A percentile compares a stretch with the other conserved stretches of the same genome.
phyloP scores from a whole-genome alignment of 1,140 invertebrate genomes.

The Doryteuthis pealeii region DNA sequence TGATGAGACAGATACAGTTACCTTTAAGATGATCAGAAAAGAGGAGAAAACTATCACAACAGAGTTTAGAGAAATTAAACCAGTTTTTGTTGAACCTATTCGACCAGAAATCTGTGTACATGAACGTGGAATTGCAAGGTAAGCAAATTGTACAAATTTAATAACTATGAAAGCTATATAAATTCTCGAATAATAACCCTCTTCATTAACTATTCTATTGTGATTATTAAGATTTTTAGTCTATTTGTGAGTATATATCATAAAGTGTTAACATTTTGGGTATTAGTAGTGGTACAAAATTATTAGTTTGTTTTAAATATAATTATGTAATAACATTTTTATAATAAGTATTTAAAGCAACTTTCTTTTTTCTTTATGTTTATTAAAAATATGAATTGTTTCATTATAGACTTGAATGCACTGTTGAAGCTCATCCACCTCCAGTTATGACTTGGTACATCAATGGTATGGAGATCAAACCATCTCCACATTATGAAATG shows the following conservation, averaged over 20 bases:
- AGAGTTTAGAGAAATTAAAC: slow-evolving; percentile 27
- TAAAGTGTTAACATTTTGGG: too few species aligned
- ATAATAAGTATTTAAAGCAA: too few species aligned
- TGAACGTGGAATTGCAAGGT: slow-evolving; percentile 55
- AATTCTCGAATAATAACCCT: too few species aligned
- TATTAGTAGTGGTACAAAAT: too few species aligned
- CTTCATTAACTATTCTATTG: too few species aligned
- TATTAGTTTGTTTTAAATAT: too few species aligned
- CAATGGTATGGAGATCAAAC: slow-evolving; percentile 57
- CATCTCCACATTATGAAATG: slow-evolving; percentile 57
- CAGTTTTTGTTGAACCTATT: slow-evolving; percentile 45
- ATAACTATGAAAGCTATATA: too few species aligned
- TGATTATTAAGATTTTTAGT: too few species aligned
- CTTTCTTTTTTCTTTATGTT: too few species aligned
- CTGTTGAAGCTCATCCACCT: slow-evolving; percentile 51
- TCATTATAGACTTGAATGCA: slow-evolving; percentile 51
- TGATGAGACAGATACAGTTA: background rate
- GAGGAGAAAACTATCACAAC: slow-evolving; percentile 16
- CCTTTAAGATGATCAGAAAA: slow-evolving; percentile 17
- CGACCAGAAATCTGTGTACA: slow-evolving; percentile 54
- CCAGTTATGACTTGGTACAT: slow-evolving; percentile 58
- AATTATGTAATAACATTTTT: too few species aligned
- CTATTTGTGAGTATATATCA: too few species aligned
- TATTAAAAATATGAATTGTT: too few species aligned
- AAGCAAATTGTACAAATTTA: background rate